A percentile compares a stretch with the other conserved stretches of the same genome.
phyloP scores from a whole-genome alignment of 1,140 invertebrate species.

The Sitobion miscanthi region DNA sequence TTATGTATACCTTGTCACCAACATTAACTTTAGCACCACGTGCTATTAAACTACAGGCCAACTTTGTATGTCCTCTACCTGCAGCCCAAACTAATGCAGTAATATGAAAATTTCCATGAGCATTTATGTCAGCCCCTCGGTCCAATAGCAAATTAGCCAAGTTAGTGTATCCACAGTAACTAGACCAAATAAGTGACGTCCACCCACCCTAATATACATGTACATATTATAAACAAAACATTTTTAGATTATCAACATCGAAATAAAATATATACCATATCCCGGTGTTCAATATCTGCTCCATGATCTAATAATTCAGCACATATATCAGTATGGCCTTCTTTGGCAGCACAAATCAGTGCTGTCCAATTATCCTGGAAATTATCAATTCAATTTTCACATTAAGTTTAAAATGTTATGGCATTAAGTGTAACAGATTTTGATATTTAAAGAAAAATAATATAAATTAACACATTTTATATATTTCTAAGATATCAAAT shows the following conservation, averaged over 20 bases:
- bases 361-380: conserved; percentile 89
- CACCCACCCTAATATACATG: conserved; percentile 79
- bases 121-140: conserved; percentile 90
- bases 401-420: background rate
- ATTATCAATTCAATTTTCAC: conserved; percentile 58
- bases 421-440: background rate
- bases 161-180: conserved; percentile 87
- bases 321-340: conserved; percentile 84
- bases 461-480: background rate
- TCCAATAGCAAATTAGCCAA: conserved; percentile 84
- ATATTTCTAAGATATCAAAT: background rate
- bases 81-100: conserved; percentile 93
- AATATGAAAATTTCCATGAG: conserved; percentile 95
- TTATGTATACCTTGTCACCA: conserved; percentile 77
- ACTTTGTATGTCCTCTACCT: conserved; percentile 85
- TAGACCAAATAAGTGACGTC: conserved; percentile 97
- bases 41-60: conserved; percentile 81
- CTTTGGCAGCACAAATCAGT: conserved; percentile 87
- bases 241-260: background rate
- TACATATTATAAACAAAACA: background rate
- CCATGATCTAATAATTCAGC: conserved; percentile 85
- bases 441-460: background rate
- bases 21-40: conserved; percentile 91
- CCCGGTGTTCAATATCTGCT: conserved; percentile 86
- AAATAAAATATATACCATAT: conserved; percentile 73